phyloP scores from a whole-genome alignment of 2,888 invertebrate genomes.

The Chalcosyrphus nemorum region DNA sequence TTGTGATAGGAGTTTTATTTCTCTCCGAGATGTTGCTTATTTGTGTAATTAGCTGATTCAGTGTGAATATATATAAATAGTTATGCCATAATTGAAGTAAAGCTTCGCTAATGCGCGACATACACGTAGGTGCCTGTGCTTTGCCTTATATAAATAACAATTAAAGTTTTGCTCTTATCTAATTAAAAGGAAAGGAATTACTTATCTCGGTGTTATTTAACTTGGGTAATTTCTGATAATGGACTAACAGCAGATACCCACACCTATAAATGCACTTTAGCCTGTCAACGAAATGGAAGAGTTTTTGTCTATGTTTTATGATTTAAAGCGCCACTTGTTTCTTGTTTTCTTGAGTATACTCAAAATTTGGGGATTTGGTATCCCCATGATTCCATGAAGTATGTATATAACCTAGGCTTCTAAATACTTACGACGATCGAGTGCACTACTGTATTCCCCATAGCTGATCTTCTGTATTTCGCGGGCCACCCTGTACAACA shows the following conservation, averaged over 20 bases:
- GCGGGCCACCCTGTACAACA: too few relatives aligned
- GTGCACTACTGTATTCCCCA: too few relatives aligned
- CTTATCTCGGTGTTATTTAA: constrained; percentile 48
- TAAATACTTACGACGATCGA: too few relatives aligned
- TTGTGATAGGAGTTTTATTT: background rate
- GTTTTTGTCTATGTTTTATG: background rate
- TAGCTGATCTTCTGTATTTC: too few relatives aligned
- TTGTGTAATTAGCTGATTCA: constrained; percentile 45
- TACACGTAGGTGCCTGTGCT: background rate
- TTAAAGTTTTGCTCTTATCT: constrained; percentile 28
- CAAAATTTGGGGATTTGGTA: background rate
- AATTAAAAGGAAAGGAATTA: background rate
- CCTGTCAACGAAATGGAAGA: background rate
- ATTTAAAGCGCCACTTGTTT: background rate
- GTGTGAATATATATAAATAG: constrained; percentile 4
- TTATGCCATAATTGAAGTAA: background rate
- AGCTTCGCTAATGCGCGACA: background rate
- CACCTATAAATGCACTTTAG: background rate
- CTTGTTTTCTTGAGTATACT: background rate
- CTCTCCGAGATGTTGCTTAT: constrained; percentile 16
- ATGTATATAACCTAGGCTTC: too few relatives aligned
- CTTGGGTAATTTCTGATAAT: constrained; percentile 39
- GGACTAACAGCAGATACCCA: background rate
- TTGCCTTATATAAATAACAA: background rate
- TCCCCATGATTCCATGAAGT: too few relatives aligned